These are phyloP conservation scores for Archegozetes longisetosus DNA, from an alignment of 1,140 invertebrate genomes.

Conservation along the genomic window DNA sequence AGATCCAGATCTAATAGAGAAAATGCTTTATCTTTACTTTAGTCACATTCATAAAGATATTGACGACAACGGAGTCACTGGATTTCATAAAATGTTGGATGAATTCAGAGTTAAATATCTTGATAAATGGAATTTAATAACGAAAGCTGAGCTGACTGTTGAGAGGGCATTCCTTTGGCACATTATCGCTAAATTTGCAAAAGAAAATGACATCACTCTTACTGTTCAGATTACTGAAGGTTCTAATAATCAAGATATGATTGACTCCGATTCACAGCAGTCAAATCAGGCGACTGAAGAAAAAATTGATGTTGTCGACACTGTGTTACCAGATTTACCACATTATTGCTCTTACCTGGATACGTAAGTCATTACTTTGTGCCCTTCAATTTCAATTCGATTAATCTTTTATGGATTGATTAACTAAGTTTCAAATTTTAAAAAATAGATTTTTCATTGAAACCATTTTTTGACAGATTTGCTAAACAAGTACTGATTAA, in stretches of 20 bases:
- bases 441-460: too few relatives aligned
- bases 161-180: conserved; percentile 3
- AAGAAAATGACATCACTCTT: conserved; percentile 2
- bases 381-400: too few relatives aligned
- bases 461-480: too few relatives aligned
- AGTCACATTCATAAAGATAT: not conserved
- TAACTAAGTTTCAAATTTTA: too few relatives aligned
- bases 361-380: not conserved
- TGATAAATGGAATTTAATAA: conserved; percentile 1
- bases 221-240: not conserved
- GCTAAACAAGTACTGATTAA: not conserved
- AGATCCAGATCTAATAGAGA: not conserved
- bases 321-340: conserved; percentile 6
- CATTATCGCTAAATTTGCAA: not conserved
- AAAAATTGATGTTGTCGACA: not conserved
- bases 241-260: not conserved
- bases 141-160: not conserved
- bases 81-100: not conserved
- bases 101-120: conserved; percentile 1
- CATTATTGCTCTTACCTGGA: conserved; percentile 4
- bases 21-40: not conserved
- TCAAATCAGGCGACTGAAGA: not conserved
- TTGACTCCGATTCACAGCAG: not conserved
- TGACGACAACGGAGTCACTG: not conserved
- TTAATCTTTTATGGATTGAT: too few relatives aligned